Evolutionary conservation across 2,888 invertebrate genomes (phyloP).

Genomic region (Nomada goodeniana): DNA sequence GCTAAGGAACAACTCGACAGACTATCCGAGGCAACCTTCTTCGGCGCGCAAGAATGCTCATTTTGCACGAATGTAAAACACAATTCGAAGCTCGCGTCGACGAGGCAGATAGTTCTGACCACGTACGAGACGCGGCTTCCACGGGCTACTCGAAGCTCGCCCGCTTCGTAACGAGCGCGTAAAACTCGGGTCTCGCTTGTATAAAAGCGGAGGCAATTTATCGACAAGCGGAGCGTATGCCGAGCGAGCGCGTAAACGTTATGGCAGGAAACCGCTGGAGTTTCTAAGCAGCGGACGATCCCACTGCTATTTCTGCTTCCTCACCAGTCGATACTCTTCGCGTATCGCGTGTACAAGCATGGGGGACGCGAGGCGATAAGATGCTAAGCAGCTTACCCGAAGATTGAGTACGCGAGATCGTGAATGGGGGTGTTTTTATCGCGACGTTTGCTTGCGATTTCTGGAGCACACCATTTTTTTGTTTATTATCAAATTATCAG

Average conservation of each 20-base stretch:
- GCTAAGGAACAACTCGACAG: neutral
- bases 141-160: conserved; percentile 29
- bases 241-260: conserved; percentile 58
- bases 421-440: neutral
- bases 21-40: neutral
- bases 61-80: conserved; percentile 21
- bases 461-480: neutral
- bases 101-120: neutral
- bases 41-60: conserved; percentile 5
- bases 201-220: conserved; percentile 54
- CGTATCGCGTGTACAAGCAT: neutral
- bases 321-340: conserved; percentile 7
- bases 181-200: conserved; percentile 59
- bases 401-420: neutral
- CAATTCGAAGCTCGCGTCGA: conserved; percentile 3
- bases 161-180: conserved; percentile 50
- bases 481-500: neutral
- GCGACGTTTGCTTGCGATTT: neutral
- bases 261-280: conserved; percentile 49
- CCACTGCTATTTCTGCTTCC: conserved; percentile 36
- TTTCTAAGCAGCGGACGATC: conserved; percentile 45
- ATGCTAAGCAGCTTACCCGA: conserved; percentile 1
- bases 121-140: conserved; percentile 1
- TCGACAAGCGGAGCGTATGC: conserved; percentile 47
- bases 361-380: conserved; percentile 12